These are phyloP conservation scores for Morinoia aosen DNA, from an alignment of 2,888 invertebrate genomes.

Conservation along the genomic window DNA sequence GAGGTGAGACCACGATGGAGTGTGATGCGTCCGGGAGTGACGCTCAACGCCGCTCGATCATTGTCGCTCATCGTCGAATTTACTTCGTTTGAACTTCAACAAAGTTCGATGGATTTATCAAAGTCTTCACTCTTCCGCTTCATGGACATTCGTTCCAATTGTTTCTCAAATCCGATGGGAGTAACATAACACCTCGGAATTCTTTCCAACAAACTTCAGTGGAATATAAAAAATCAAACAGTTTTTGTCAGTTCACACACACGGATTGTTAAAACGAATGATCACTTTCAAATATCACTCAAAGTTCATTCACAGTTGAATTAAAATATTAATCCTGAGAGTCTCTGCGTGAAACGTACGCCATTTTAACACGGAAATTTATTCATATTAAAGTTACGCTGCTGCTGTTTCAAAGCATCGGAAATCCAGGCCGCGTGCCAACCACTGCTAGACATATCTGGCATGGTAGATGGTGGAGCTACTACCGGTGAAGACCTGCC, in stretches of 20 bases:
- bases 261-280: not conserved
- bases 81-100: not conserved
- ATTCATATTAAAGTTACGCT: slow-evolving; percentile 49
- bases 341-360: not conserved
- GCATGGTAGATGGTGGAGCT: slow-evolving; percentile 39
- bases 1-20: not conserved
- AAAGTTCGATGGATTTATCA: not conserved
- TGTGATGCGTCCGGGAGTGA: not conserved
- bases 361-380: slow-evolving; percentile 39
- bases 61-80: not conserved
- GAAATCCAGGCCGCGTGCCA: slow-evolving; percentile 56
- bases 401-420: slow-evolving; percentile 52
- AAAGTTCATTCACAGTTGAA: slow-evolving; percentile 13
- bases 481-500: slow-evolving; percentile 45
- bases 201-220: not conserved
- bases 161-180: not conserved
- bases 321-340: slow-evolving; percentile 9
- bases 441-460: slow-evolving; percentile 30
- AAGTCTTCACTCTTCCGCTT: not conserved
- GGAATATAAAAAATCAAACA: not conserved
- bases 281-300: not conserved
- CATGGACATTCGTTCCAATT: not conserved
- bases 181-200: not conserved
- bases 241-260: not conserved
- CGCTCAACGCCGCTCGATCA: not conserved